Percentiles rank a stretch among this genome's conserved stretches.
Evolutionary conservation across 1,140 invertebrate genomes (phyloP).

Genomic region (Laupala kohalensis): DNA sequence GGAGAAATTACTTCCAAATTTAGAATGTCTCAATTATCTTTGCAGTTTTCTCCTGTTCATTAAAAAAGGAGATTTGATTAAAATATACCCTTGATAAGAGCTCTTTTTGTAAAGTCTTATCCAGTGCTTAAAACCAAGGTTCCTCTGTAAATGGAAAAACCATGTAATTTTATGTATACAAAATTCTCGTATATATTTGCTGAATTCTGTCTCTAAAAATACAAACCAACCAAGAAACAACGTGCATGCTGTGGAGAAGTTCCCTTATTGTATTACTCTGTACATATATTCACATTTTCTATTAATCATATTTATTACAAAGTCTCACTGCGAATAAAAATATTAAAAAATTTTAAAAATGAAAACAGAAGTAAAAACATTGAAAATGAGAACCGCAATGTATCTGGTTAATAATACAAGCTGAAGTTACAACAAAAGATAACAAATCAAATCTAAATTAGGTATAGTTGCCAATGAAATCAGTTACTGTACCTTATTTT

Average conservation of each 20-base stretch:
- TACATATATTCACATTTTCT: constrained; percentile 16
- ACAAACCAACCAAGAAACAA: constrained; percentile 13
- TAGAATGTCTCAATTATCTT: too few species aligned
- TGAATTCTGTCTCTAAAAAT: constrained; percentile 18
- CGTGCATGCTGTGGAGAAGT: constrained; percentile 16
- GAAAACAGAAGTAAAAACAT: not conserved
- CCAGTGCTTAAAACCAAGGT: too few species aligned
- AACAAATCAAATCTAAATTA: not conserved
- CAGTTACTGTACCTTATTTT: constrained; percentile 1
- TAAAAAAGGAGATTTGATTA: too few species aligned
- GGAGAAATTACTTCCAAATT: too few species aligned
- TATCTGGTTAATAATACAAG: constrained; percentile 15
- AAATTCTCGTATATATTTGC: constrained; percentile 15
- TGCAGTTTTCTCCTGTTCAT: too few species aligned
- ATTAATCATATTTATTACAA: constrained; percentile 15
- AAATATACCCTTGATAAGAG: too few species aligned
- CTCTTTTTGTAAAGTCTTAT: too few species aligned
- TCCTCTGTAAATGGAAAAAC: too few species aligned
- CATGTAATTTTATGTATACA: constrained; percentile 6
- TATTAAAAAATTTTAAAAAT: not conserved
- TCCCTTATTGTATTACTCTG: constrained; percentile 11
- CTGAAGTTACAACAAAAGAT: constrained; percentile 3
- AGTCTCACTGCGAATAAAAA: constrained; percentile 10
- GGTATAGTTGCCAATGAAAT: not conserved
- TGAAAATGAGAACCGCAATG: constrained; percentile 9